Evolutionary conservation across 2,888 invertebrate genomes (phyloP).

Genomic region (Netelia virgata): DNA sequence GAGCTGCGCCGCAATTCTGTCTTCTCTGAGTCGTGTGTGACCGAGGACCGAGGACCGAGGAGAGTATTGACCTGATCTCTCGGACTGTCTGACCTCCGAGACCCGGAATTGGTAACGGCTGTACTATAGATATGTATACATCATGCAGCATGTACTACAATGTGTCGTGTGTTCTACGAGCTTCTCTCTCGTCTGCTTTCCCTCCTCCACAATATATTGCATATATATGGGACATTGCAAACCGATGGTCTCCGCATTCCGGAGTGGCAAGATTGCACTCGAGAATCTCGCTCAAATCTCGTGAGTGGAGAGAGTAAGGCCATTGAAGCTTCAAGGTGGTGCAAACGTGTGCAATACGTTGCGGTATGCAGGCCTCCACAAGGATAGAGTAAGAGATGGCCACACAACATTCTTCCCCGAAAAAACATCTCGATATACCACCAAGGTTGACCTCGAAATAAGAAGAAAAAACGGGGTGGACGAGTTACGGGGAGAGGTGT

Average conservation of each 20-base stretch:
- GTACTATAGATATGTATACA: constrained; percentile 34
- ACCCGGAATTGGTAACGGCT: constrained; percentile 35
- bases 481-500: neutral
- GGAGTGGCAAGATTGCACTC: constrained; percentile 58
- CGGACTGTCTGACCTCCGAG: constrained; percentile 26
- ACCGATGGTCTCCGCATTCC: constrained; percentile 45
- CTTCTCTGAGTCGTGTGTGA: neutral
- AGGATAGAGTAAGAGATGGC: neutral
- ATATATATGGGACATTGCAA: neutral
- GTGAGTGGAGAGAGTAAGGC: constrained; percentile 22
- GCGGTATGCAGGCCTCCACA: constrained; percentile 9
- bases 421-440: constrained; percentile 28
- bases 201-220: neutral
- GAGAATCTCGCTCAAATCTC: constrained; percentile 56
- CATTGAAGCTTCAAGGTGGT: neutral
- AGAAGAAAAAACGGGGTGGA: neutral
- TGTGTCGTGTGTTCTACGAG: constrained; percentile 20
- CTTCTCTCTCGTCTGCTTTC: constrained; percentile 1
- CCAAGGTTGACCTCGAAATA: constrained; percentile 42
- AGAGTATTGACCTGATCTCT: constrained; percentile 43
- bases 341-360: constrained; percentile 26
- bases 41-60: constrained; percentile 4
- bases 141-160: constrained; percentile 56
- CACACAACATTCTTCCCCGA: constrained; percentile 1
- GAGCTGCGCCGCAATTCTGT: neutral